A percentile compares a stretch with the other conserved stretches of the same genome.
Evolutionary conservation across 2,888 invertebrate species (phyloP).

Genomic region (Idaea biselata): DNA sequence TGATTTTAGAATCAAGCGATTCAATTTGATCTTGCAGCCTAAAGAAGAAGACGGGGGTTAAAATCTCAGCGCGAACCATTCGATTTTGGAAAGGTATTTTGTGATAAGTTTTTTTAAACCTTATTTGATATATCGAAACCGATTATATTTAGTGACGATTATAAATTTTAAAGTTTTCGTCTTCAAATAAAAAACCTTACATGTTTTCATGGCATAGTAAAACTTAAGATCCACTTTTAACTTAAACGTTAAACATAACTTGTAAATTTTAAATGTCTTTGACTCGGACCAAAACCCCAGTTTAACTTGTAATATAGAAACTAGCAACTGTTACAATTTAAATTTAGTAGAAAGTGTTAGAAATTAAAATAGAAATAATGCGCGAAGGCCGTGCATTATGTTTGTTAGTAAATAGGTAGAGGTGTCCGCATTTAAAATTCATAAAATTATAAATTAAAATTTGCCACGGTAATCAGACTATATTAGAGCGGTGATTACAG

Average conservation of each 20-base stretch:
- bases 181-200: too few relatives aligned
- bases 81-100: too few relatives aligned
- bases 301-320: neutral
- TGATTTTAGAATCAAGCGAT: too few relatives aligned
- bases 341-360: neutral
- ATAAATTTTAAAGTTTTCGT: too few relatives aligned
- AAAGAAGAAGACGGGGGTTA: too few relatives aligned
- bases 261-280: neutral
- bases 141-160: too few relatives aligned
- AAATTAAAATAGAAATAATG: neutral
- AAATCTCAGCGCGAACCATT: too few relatives aligned
- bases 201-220: too few relatives aligned
- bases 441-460: neutral
- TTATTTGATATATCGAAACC: too few relatives aligned
- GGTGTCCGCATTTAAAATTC: neutral
- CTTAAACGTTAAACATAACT: neutral
- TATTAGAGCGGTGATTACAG: neutral
- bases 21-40: too few relatives aligned
- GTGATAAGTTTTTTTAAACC: too few relatives aligned
- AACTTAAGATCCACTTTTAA: too few relatives aligned
- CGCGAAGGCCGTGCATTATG: neutral
- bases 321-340: neutral
- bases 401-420: neutral
- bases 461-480: neutral
- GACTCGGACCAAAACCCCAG: neutral